Percentiles rank a stretch among this genome's conserved stretches.
These are phyloP conservation scores for Gerris buenoi DNA, from an alignment of 1,140 invertebrate genomes.

Conservation along the genomic window DNA sequence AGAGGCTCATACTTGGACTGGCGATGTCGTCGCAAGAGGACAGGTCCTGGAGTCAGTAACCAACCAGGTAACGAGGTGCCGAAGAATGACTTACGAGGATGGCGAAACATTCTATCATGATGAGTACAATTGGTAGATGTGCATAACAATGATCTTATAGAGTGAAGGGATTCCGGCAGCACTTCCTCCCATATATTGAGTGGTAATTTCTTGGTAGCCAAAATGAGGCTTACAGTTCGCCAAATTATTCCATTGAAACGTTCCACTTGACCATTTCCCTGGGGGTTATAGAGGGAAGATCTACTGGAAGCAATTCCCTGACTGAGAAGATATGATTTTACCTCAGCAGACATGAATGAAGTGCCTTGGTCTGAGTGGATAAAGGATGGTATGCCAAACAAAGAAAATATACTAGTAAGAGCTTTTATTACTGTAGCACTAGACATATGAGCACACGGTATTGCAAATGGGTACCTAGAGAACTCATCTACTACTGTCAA, in stretches of 20 bases:
- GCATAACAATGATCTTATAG: background rate
- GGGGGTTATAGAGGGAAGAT: constrained; percentile 15
- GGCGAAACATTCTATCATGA: constrained; percentile 1
- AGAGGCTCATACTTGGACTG: background rate
- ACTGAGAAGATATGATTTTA: constrained; percentile 13
- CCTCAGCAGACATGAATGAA: constrained; percentile 19
- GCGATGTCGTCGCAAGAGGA: background rate
- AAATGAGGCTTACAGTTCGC: background rate
- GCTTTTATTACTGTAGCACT: background rate
- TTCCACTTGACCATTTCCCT: constrained; percentile 14
- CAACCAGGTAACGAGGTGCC: background rate
- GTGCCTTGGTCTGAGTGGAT: constrained; percentile 20
- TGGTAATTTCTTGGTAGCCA: background rate
- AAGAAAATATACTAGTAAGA: background rate
- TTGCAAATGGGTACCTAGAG: constrained; percentile 24
- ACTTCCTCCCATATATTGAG: background rate
- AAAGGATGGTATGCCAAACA: constrained; percentile 12
- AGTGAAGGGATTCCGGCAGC: background rate
- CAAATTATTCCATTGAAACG: constrained; percentile 19
- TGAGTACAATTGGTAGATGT: background rate
- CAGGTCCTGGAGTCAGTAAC: background rate
- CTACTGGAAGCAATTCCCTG: constrained; percentile 14
- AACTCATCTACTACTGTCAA: constrained; percentile 24
- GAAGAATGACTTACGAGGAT: background rate
- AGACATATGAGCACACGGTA: constrained; percentile 19